These are phyloP conservation scores for Drosophila ananassae DNA, from an alignment of 1,140 invertebrate species.

Conservation along the genomic window DNA sequence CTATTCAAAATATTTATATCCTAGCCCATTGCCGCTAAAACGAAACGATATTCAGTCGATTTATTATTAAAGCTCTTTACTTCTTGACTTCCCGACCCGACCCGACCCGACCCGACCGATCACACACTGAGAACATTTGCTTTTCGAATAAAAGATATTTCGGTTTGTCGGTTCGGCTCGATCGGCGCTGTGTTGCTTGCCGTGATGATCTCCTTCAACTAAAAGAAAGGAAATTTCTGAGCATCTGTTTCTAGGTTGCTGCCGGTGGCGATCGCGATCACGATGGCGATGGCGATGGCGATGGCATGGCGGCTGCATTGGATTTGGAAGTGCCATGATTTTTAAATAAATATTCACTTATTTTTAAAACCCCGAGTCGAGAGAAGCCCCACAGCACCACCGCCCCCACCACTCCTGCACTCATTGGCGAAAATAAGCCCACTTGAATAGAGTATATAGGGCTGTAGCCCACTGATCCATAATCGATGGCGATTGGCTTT, in stretches of 20 bases:
- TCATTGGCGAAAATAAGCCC: slow-evolving; percentile 12
- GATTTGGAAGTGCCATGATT: slow-evolving; percentile 61
- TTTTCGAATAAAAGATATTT: slow-evolving; percentile 28
- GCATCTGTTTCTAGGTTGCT: slow-evolving; percentile 46
- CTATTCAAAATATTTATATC: background rate
- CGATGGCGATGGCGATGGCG: slow-evolving; percentile 4
- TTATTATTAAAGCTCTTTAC: slow-evolving; percentile 71
- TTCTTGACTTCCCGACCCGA: slow-evolving; percentile 2
- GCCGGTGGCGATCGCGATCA: background rate
- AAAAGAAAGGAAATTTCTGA: slow-evolving; percentile 71
- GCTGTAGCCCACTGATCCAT: slow-evolving; percentile 19
- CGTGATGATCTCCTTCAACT: slow-evolving; percentile 71
- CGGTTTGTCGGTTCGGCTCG: slow-evolving; percentile 16
- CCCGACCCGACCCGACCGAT: slow-evolving; percentile 48
- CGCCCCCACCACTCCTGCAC: too few species aligned
- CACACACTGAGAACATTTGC: slow-evolving; percentile 66
- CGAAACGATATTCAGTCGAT: slow-evolving; percentile 12
- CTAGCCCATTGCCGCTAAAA: too few species aligned
- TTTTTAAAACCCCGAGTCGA: slow-evolving; percentile 48
- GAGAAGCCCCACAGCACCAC: background rate
- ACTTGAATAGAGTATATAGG: slow-evolving; percentile 1
- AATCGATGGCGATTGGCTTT: slow-evolving; percentile 9
- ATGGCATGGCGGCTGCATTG: slow-evolving; percentile 44
- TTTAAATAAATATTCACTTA: slow-evolving; percentile 65
- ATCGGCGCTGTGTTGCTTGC: slow-evolving; percentile 49